Base-by-base conservation (phyloP, 2,797 vertebrate species). In the Lindbergichthys nudifrons region DNA sequence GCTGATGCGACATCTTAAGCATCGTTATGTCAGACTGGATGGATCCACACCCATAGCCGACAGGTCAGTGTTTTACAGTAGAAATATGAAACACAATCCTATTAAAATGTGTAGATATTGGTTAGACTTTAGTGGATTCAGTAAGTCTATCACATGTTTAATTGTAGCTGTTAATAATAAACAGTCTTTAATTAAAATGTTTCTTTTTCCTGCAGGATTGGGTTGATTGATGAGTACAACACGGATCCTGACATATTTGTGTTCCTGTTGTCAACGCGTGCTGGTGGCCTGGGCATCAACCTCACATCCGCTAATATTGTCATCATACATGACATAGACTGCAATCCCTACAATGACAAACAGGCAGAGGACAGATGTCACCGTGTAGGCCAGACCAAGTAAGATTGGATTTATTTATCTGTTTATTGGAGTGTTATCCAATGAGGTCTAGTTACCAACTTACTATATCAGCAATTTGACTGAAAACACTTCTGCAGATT, bases 281-380 rank as follows among this genome's bases (percentile, higher is more conserved):
- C 98, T 18, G 98, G 98, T 9, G 97, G 97, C 53, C 94, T 98
- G 74, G 98, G 98, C 73, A 98, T 99, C 88, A 99, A 99, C 87
- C 94, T 99, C 59, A 97, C 98, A 26, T 97, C 98, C 0, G 98
- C 98, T 57, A 99, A 99, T 11, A 94, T 97, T 2, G 98, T 99
- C 60, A 96, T 99, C 86, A 93, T 99, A 19, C 98, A 99, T 9
- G 98, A 99, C 88, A 98, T 99, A 19, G 97, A 99, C 84, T 98
- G 95, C 87, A 99, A 99, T 83, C 98, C 98, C 0, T 99, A 99
- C 85, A 99, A 99, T 10, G 98, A 99, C 89, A 99, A 99, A 72
- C 98, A 99, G 91, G 98, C 98, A 3, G 98, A 99, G 86, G 98
- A 99, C 83, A 92, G 98, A 59, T 99, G 98, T 89, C 98, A 99